Conservation (phyloP, 1,140 invertebrate genomes). For the Caenorhabditis inopinata region DNA sequence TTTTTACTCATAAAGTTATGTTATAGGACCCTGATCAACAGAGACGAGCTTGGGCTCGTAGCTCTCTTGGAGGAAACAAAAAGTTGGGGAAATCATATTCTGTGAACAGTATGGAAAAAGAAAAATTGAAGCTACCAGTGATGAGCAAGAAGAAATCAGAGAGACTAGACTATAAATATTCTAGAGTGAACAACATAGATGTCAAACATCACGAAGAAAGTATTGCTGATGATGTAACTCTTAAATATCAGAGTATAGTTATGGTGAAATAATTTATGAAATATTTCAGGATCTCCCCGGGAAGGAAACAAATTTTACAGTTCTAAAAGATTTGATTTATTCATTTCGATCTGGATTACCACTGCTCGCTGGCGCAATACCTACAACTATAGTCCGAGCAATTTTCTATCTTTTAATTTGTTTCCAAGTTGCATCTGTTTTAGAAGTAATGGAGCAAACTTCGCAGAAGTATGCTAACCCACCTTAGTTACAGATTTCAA, state of each 20-base stretch:
- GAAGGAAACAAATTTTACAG: slow-evolving; percentile 14
- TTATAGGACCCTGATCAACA: slow-evolving; percentile 37
- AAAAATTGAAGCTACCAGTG: slow-evolving; percentile 58
- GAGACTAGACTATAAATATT: slow-evolving; percentile 39
- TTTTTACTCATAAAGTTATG: background rate
- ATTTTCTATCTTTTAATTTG: slow-evolving; percentile 38
- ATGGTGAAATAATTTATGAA: background rate
- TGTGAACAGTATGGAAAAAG: slow-evolving; percentile 51
- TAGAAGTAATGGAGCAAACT: slow-evolving; percentile 1
- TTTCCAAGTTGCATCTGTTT: slow-evolving; percentile 37
- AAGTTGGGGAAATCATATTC: slow-evolving; percentile 62
- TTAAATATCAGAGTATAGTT: no score
- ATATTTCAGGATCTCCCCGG: slow-evolving; percentile 15
- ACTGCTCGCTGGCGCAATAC: slow-evolving; percentile 5
- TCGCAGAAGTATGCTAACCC: background rate
- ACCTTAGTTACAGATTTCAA: slow-evolving; percentile 6
- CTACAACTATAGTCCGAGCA: slow-evolving; percentile 33
- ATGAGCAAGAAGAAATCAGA: slow-evolving; percentile 50
- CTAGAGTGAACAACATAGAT: slow-evolving; percentile 3
- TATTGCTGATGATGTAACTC: background rate
- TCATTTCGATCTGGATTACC: background rate
- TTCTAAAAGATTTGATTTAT: slow-evolving; percentile 18
- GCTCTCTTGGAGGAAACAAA: slow-evolving; percentile 57
- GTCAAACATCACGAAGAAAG: slow-evolving; percentile 3
- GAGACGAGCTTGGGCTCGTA: slow-evolving; percentile 59